A percentile compares a stretch with the other conserved stretches of the same genome.
These are phyloP conservation scores for Asbolus verrucosus DNA, from an alignment of 1,140 invertebrate species.

Conservation along the genomic window DNA sequence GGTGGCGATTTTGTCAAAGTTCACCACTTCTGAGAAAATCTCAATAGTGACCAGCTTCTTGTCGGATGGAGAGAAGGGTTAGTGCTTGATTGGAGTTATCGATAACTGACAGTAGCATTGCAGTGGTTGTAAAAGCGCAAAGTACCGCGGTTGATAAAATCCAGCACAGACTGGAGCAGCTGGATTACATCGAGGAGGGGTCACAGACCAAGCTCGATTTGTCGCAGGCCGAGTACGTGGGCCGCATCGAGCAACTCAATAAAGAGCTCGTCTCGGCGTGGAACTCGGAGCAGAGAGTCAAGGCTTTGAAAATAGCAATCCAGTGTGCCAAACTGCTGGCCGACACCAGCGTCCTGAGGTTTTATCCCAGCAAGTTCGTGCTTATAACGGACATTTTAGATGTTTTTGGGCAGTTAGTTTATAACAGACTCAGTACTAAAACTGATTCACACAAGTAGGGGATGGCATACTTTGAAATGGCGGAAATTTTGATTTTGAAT, in stretches of 20 bases:
- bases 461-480: too few species aligned
- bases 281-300: slow-evolving; percentile 94
- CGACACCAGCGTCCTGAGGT: slow-evolving; percentile 89
- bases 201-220: slow-evolving; percentile 88
- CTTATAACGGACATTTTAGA: slow-evolving; percentile 96
- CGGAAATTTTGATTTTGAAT: neutral
- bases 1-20: slow-evolving; percentile 83
- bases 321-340: slow-evolving; percentile 94
- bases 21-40: slow-evolving; percentile 91
- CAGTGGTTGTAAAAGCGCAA: slow-evolving; percentile 82
- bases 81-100: slow-evolving; percentile 61
- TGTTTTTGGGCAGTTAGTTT: slow-evolving; percentile 94
- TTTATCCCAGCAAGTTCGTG: slow-evolving; percentile 98
- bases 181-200: slow-evolving; percentile 95
- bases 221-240: slow-evolving; percentile 92
- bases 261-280: slow-evolving; percentile 90
- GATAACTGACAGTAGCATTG: slow-evolving; percentile 60
- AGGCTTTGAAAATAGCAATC: slow-evolving; percentile 96
- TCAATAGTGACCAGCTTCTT: slow-evolving; percentile 91
- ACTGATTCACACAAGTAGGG: slow-evolving; percentile 73
- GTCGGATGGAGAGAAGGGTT: slow-evolving; percentile 81
- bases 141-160: slow-evolving; percentile 89
- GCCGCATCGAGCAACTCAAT: slow-evolving; percentile 89
- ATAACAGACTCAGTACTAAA: slow-evolving; percentile 86
- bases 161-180: slow-evolving; percentile 89